Conservation (phyloP, 2,113 vertebrate genomes). For the Labeo rohita region DNA sequence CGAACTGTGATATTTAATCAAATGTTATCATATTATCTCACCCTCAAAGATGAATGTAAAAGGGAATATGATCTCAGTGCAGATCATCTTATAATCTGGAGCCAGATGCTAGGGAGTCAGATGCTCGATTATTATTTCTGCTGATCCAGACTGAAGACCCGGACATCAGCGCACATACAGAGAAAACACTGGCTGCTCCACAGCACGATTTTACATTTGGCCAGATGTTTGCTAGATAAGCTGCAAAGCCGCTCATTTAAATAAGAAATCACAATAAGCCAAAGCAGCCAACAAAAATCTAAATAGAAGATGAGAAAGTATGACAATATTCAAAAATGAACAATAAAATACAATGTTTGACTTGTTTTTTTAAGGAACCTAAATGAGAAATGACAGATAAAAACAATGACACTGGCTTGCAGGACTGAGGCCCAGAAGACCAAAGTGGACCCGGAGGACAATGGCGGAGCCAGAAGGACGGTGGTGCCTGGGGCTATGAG, state of each 20-base stretch:
- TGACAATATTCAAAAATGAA: not conserved
- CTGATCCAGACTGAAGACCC: not conserved
- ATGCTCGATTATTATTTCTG: not conserved
- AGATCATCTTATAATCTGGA: not conserved
- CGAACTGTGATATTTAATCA: not conserved
- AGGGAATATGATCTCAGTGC: not conserved
- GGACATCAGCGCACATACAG: not conserved
- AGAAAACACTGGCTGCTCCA: not conserved
- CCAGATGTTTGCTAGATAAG: not conserved
- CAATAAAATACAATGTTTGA: not conserved
- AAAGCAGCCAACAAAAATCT: not conserved
- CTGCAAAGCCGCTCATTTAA: not conserved
- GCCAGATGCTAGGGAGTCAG: not conserved
- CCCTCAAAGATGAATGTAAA: not conserved
- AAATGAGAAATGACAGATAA: too few species aligned
- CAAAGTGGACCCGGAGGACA: not conserved
- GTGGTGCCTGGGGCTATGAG: too few species aligned
- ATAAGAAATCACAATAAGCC: not conserved
- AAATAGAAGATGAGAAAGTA: not conserved
- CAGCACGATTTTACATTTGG: not conserved
- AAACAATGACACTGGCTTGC: too few species aligned
- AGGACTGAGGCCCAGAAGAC: too few species aligned
- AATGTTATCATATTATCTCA: not conserved
- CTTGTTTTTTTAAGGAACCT: too few species aligned
- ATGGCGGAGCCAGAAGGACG: too few species aligned